Evolutionary conservation across 2,113 vertebrate species (phyloP), one percentile per base, ranked within the genome.

Genomic region (Odontesthes bonariensis): DNA sequence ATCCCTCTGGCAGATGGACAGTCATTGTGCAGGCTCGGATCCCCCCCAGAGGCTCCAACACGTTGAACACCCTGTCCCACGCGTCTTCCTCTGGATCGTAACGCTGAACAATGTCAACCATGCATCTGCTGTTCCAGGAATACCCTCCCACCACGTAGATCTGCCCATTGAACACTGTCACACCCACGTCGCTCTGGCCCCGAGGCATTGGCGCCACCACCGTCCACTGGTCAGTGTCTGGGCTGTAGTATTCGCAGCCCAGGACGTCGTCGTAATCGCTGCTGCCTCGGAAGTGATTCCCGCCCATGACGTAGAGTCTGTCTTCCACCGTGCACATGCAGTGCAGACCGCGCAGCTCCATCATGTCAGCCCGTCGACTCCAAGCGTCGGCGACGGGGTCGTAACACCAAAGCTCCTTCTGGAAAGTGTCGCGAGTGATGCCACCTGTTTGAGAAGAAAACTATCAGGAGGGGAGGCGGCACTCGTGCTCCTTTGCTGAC

Each of bases 51-150:
- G 95, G 94, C 86, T 95, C 95, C 57, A 94, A 86, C 22, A 95
- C 91, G 1, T 94, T 91, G 52, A 95, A 95, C 2, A 94, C 93
- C 51, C 92, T 71, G 81, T 94, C 91, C 95, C 95, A 95, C 23
- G 60, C 82, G 11, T 95, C 93, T 33, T 20, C 44, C 54, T 94
- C 88, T 0, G 94, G 94, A 33, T 95, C 93, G 3, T 95, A 95
- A 16, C 93, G 84, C 82, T 95, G 95, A 83, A 95, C 94, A 0
- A 95, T 89, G 73, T 95, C 94, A 5, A 95, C 93, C 95, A 95
- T 95, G 80, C 94, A 95, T 1, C 93, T 88, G 86, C 92, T 95
- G 92, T 95, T 95, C 95, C 95, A 95, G 22, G 94, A 95, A 22
- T 95, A 95, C 5, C 95, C 95, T 0, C 95, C 95, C 51, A 95